Conservation (phyloP, 2,113 vertebrate species). For the Gymnobelideus leadbeateri region DNA sequence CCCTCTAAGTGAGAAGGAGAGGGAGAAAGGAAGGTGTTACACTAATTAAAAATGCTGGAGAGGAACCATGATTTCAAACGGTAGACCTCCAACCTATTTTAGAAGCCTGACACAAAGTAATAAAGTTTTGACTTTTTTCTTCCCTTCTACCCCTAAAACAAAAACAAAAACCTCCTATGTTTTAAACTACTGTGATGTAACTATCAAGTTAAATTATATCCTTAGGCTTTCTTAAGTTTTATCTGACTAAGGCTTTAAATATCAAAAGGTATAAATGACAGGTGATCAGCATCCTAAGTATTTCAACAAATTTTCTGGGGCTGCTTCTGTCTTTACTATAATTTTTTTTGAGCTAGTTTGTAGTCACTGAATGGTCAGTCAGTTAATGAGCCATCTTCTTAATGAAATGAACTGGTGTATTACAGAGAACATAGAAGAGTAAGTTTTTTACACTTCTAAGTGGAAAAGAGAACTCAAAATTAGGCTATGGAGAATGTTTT, state of each 20-base stretch:
- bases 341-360: slow-evolving; percentile 36
- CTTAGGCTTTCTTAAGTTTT: slow-evolving; percentile 42
- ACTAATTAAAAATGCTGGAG: slow-evolving; percentile 44
- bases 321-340: slow-evolving; percentile 41
- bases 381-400: neutral
- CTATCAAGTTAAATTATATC: slow-evolving; percentile 47
- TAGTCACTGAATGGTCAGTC: neutral
- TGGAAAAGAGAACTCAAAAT: neutral
- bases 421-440: neutral
- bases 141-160: neutral
- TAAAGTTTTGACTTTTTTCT: neutral
- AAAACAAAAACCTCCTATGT: slow-evolving; percentile 47
- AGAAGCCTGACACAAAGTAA: neutral
- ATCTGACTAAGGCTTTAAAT: slow-evolving; percentile 52
- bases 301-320: slow-evolving; percentile 31
- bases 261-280: slow-evolving; percentile 30
- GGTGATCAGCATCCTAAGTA: slow-evolving; percentile 39
- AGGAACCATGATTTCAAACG: neutral
- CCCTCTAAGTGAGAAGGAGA: slow-evolving; percentile 14
- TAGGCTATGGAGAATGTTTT: neutral
- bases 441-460: neutral
- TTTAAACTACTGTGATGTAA: slow-evolving; percentile 46
- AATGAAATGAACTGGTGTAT: neutral
- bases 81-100: neutral
- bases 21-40: slow-evolving; percentile 5